Percentiles rank a stretch among this genome's conserved stretches.
phyloP scores from a whole-genome alignment of 2,888 invertebrate genomes.

The Drosophila nigricruria region DNA sequence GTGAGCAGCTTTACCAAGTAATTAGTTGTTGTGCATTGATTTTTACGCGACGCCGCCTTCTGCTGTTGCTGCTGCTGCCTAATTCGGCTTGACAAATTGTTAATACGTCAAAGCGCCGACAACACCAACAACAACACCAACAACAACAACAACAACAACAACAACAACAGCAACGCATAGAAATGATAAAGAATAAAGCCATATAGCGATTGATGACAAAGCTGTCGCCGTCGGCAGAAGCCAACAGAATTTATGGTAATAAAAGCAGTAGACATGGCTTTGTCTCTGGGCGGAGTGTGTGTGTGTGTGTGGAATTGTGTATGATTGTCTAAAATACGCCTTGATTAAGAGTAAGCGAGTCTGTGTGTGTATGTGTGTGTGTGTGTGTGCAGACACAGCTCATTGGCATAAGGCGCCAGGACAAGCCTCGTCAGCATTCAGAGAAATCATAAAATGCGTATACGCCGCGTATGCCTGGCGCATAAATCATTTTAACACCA shows the following conservation, averaged over 20 bases:
- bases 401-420: constrained; percentile 61
- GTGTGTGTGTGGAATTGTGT: constrained; percentile 17
- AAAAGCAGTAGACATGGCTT: constrained; percentile 65
- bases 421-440: constrained; percentile 47
- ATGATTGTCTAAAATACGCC: constrained; percentile 36
- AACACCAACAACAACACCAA: constrained; percentile 18
- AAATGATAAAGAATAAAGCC: constrained; percentile 33
- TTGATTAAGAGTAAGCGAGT: constrained; percentile 61
- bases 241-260: constrained; percentile 73
- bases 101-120: constrained; percentile 71
- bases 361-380: constrained; percentile 16
- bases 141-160: not conserved
- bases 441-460: constrained; percentile 68
- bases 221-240: constrained; percentile 45
- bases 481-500: constrained; percentile 67
- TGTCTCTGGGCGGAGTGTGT: constrained; percentile 20
- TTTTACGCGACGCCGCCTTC: constrained; percentile 59
- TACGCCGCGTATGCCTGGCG: constrained; percentile 54
- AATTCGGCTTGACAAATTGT: constrained; percentile 79
- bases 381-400: constrained; percentile 50
- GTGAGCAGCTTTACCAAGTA: constrained; percentile 48
- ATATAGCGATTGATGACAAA: constrained; percentile 44
- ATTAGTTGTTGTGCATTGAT: constrained; percentile 79
- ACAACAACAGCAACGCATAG: constrained; percentile 4
- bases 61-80: constrained; percentile 49